phyloP scores from a whole-genome alignment of 2,797 vertebrate species.

The Mormyrops boulengeri region DNA sequence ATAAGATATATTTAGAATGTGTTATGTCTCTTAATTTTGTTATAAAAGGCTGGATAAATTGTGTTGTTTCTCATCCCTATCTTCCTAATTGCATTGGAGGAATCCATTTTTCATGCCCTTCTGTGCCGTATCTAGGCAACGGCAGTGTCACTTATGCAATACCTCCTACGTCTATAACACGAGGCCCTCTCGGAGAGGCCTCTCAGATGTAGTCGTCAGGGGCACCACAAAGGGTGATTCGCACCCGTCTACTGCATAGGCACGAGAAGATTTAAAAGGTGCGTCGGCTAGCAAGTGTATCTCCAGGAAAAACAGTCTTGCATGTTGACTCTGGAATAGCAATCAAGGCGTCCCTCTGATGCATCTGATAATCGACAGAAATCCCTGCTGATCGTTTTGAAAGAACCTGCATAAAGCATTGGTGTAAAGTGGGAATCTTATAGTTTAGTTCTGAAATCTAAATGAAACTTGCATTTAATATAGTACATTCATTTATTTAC shows the following conservation, averaged over 20 bases:
- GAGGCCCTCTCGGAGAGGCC: neutral
- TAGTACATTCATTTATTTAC: neutral
- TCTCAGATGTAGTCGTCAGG: neutral
- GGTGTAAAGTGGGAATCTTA: neutral
- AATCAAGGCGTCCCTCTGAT: neutral
- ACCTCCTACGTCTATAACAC: neutral
- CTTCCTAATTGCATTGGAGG: slow-evolving; percentile 9
- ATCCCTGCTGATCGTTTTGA: neutral
- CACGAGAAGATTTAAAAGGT: neutral
- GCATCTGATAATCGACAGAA: neutral
- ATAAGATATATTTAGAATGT: neutral
- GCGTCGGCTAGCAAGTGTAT: neutral
- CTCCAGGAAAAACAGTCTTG: neutral
- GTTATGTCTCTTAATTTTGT: neutral
- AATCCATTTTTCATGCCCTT: slow-evolving; percentile 6
- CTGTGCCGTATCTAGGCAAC: slow-evolving; percentile 26
- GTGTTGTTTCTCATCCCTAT: neutral
- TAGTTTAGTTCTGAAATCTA: neutral
- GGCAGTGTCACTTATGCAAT: neutral
- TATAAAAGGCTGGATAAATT: neutral
- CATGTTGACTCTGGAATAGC: neutral
- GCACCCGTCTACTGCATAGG: neutral
- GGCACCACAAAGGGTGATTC: neutral
- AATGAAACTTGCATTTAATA: neutral
- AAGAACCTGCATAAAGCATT: neutral